Conservation (phyloP, 2,113 vertebrate species). For the Eupsittula cactorum region DNA sequence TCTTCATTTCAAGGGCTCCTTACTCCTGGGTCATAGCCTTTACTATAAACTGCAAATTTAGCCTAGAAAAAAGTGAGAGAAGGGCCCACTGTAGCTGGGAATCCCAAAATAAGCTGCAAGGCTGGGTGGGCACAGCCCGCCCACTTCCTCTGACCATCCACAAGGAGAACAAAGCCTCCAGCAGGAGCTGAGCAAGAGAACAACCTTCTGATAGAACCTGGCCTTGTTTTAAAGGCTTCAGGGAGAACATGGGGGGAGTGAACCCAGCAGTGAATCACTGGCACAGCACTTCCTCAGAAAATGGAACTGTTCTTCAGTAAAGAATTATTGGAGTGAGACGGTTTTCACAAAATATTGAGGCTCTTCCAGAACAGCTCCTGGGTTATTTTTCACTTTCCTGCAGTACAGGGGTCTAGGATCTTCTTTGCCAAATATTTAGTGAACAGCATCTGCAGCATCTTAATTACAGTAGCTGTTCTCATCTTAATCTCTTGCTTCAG, state of each 20-base stretch:
- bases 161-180: neutral
- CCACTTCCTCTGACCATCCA: neutral
- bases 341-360: neutral
- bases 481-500: constrained; percentile 67
- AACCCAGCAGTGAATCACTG: neutral
- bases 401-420: neutral
- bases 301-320: neutral
- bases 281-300: neutral
- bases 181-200: neutral
- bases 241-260: neutral
- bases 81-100: neutral
- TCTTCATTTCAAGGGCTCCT: neutral
- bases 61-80: neutral
- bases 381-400: neutral
- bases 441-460: constrained; percentile 71
- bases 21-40: neutral
- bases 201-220: neutral
- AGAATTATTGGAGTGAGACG: neutral
- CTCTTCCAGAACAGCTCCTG: neutral
- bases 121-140: neutral
- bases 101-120: neutral
- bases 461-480: constrained; percentile 74
- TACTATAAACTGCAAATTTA: neutral
- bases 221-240: neutral
- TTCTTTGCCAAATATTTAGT: constrained; percentile 47